Evolutionary conservation across 2,797 vertebrate genomes (phyloP), one percentile per base, ranked within the genome.

Genomic region (Thunnus albacares): DNA sequence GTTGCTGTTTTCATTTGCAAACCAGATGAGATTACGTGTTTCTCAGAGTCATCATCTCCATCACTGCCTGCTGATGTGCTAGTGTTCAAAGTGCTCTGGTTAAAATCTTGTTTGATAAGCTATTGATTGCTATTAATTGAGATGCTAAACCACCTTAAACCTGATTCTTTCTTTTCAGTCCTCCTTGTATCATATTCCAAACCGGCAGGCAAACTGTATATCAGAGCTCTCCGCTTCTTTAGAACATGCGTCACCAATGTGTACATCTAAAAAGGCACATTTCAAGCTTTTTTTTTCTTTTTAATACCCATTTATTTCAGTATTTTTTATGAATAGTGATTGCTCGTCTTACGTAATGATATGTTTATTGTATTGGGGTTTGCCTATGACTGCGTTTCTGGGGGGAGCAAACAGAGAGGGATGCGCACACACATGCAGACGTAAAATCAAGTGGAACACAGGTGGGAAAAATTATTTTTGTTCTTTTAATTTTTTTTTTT

Each of bases 281-380:
- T 89, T 89, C 56, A 71, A 72, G 71, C 77, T 83, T 84, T 87
- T 83, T n/a, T 30, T 33, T 33, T 33, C 47, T 51, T 75, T 87
- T 82, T 80, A 55, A 79, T 71, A 66, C 51, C 69, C 65, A 60
- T 84, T 84, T 60, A 71, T 80, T 84, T 87, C 69, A 52, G 58
- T 78, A 57, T 88, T 90, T 89, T 89, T 78, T 85, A 83, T 84
- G 62, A 85, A 28, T 85, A 80, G 82, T 83, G 82, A 70, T 87
- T 87, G 81, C 84, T 87, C 14, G 63, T 91, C 71, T 80, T 79
- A 81, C 81, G 77, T 90, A 79, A 77, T 82, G 43, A 84, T 66
- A 80, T 82, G 72, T 86, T 85, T 76, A 73, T 30, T 88, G 85
- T 90, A 73, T 64, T 58, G 72, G 73, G 73, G 75, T 60, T 82